phyloP scores from a whole-genome alignment of 2,888 invertebrate genomes.

The Entomobrya proxima region DNA sequence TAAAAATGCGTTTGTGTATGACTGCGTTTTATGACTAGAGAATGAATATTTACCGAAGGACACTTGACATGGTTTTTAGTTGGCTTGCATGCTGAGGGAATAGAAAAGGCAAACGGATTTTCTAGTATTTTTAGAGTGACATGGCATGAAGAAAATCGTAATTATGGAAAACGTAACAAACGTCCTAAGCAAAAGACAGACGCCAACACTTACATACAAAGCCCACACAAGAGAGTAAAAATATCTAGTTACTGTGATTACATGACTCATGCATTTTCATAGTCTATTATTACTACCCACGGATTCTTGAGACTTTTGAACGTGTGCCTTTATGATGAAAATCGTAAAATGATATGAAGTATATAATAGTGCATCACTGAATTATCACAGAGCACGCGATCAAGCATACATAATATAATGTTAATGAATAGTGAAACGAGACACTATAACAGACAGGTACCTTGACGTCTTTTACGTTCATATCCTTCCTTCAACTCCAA shows the following conservation, averaged over 20 bases:
- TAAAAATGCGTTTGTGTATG: background rate
- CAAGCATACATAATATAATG: background rate
- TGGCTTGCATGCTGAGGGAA: background rate
- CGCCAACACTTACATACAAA: background rate
- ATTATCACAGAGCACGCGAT: constrained; percentile 31
- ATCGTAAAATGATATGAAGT: constrained; percentile 2
- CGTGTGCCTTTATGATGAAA: background rate
- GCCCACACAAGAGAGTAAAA: background rate
- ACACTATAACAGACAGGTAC: background rate
- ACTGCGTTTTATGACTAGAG: too few relatives aligned
- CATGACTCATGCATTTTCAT: constrained; percentile 38
- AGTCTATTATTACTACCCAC: constrained; percentile 15
- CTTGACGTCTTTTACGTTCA: background rate
- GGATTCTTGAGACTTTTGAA: background rate
- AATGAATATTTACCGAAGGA: too few relatives aligned
- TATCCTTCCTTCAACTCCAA: background rate
- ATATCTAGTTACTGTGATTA: constrained; percentile 7
- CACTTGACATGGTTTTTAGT: background rate
- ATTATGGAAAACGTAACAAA: too few relatives aligned
- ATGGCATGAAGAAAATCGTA: too few relatives aligned
- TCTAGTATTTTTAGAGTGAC: too few relatives aligned
- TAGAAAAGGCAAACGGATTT: background rate
- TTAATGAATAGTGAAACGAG: background rate
- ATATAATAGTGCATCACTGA: background rate
- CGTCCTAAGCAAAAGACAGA: constrained; percentile 42